Conservation (phyloP, 2,113 vertebrate genomes). For the Steatornis caripensis region DNA sequence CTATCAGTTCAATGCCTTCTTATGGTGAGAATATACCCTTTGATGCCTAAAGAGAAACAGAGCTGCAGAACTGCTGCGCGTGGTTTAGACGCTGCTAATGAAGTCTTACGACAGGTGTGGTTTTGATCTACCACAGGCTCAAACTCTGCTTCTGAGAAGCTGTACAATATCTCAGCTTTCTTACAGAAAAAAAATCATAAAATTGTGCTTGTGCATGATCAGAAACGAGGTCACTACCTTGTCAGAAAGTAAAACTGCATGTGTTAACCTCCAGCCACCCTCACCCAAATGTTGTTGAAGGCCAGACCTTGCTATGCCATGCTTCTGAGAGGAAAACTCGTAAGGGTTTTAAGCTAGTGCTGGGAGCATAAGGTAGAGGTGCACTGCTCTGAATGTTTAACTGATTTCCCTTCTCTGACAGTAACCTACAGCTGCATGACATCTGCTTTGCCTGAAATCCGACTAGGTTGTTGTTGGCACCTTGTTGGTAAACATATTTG, state of each 20-base stretch:
- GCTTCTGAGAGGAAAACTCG: not conserved
- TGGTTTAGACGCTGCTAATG: slow-evolving; percentile 54
- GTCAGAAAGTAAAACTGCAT: slow-evolving; percentile 2
- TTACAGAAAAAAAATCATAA: not conserved
- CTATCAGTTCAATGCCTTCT: not conserved
- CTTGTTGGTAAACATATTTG: not conserved
- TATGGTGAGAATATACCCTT: not conserved
- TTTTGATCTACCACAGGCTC: slow-evolving; percentile 57
- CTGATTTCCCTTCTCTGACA: not conserved
- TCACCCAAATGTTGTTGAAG: not conserved
- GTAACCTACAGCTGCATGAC: not conserved
- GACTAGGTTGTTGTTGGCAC: not conserved
- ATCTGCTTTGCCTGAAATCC: not conserved
- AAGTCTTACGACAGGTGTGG: slow-evolving; percentile 41
- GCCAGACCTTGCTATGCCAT: not conserved
- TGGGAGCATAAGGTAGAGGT: not conserved
- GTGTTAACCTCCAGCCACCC: not conserved
- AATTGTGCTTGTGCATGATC: slow-evolving; percentile 9
- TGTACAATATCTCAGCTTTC: not conserved
- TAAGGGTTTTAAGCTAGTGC: not conserved
- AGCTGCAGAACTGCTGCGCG: not conserved
- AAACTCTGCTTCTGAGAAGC: slow-evolving; percentile 26
- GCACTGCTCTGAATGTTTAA: not conserved
- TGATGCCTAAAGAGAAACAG: slow-evolving; percentile 26
- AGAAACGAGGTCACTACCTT: not conserved